A percentile compares a stretch with the other conserved stretches of the same genome.
Evolutionary conservation across 2,113 vertebrate species (phyloP).

Genomic region (Calonectris borealis): DNA sequence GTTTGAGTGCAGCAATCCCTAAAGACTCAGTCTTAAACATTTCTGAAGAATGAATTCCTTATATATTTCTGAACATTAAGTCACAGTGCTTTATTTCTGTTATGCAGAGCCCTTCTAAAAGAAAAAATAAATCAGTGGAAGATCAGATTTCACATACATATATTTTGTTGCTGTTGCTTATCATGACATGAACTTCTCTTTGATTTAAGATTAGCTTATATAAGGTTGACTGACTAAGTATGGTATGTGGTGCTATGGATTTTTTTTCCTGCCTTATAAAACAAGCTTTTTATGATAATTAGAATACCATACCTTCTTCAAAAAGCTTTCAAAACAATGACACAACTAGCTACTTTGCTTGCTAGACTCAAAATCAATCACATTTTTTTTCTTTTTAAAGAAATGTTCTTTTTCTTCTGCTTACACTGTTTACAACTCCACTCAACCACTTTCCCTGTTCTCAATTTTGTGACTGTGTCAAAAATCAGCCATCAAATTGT

Average conservation of each 20-base stretch:
- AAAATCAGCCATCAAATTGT: not conserved
- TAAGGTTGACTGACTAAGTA: not conserved
- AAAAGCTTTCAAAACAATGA: not conserved
- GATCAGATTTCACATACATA: not conserved
- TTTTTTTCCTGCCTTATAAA: not conserved
- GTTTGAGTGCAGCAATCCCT: not conserved
- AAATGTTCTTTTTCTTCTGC: not conserved
- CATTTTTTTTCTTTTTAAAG: not conserved
- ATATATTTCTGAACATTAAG: not conserved
- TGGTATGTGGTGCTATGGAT: not conserved
- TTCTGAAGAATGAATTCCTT: not conserved
- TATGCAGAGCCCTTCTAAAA: not conserved
- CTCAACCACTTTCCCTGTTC: not conserved
- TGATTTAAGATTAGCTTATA: not conserved
- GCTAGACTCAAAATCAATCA: not conserved
- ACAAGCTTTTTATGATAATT: not conserved
- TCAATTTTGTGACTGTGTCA: not conserved
- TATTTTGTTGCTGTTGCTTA: not conserved
- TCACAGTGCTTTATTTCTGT: not conserved
- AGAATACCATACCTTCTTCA: not conserved
- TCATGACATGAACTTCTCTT: not conserved
- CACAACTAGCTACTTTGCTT: not conserved
- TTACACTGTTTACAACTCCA: not conserved
- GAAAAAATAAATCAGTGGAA: not conserved
- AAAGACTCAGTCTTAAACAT: not conserved